Evolutionary conservation across 2,113 vertebrate genomes (phyloP), one percentile per base, ranked within the genome.

Genomic region (Gallinago paraguaiae): DNA sequence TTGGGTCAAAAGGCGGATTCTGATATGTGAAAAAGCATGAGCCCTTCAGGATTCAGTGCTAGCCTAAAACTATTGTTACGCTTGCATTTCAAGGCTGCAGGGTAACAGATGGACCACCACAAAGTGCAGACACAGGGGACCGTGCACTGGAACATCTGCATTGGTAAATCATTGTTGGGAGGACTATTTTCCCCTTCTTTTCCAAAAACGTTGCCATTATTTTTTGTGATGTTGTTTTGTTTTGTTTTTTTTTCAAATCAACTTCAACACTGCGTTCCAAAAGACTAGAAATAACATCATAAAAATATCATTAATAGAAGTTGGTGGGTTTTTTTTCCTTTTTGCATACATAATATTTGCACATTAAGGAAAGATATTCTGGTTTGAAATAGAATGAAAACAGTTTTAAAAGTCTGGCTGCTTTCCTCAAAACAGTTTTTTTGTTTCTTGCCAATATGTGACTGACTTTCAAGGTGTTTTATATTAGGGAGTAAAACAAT

Each of bases 381-480:
- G 11, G 43, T 64, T 86, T 81, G 23, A 90, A 84, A 70, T 3
- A 3, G 1, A 95, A 91, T 6, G 22, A 61, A 80, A 91, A 85
- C 13, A 65, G 31, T 54, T 82, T 88, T 25, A 76, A 46, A 93
- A 85, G 39, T 76, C 37, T 54, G 63, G 11, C 37, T 90, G n/a
- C 43, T 94, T 63, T 83, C 64, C 60, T 76, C 71, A 65, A 7
- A 70, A 61, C 14, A 69, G 9, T 30, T 86, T 70, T 92, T 87
- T 48, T 68, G 11, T 22, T 18, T 82, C 67, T 86, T 70, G 39
- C 28, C 80, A 77, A 77, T 14, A 37, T n/a, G 33, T 65, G 51
- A 70, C 60, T 93, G 22, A 68, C 18, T 90, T 85, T 33, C 41
- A 85, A 46, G 86, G 51, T 43, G 68, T 88, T 92, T 88, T 74